These are phyloP conservation scores for Holacanthus passer DNA, from an alignment of 2,113 vertebrate species.

Conservation along the genomic window DNA sequence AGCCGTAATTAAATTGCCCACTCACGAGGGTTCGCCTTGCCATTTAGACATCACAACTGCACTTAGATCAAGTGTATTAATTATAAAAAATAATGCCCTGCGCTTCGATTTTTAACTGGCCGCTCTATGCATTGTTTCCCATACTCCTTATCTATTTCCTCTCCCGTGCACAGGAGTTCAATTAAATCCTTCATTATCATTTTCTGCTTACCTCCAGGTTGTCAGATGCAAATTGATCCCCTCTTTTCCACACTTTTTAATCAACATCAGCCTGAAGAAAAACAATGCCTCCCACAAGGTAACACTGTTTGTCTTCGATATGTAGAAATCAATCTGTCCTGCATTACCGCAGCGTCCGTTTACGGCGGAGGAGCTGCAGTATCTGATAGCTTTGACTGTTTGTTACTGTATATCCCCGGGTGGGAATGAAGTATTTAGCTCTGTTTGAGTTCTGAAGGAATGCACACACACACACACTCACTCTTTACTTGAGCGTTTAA, in stretches of 20 bases:
- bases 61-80: conserved; percentile 26
- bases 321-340: conserved; percentile 59
- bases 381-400: conserved; percentile 58
- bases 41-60: conserved; percentile 27
- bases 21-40: conserved; percentile 7
- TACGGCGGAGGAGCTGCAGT: conserved; percentile 38
- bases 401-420: conserved; percentile 40
- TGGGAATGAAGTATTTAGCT: conserved; percentile 60
- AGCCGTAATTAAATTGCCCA: conserved; percentile 35
- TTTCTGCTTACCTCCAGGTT: conserved; percentile 72
- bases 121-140: conserved; percentile 39
- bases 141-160: conserved; percentile 52
- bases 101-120: conserved; percentile 27
- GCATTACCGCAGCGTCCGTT: conserved; percentile 56
- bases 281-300: conserved; percentile 68
- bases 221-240: conserved; percentile 75
- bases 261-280: conserved; percentile 67
- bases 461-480: background rate
- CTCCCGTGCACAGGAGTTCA: conserved; percentile 36
- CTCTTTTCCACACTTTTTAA: conserved; percentile 67
- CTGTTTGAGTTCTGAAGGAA: conserved; percentile 45
- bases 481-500: conserved; percentile 59
- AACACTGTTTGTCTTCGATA: conserved; percentile 64
- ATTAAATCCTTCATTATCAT: conserved; percentile 73
- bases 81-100: conserved; percentile 23